Conservation (phyloP, 1,140 invertebrate genomes). For the Bombus vancouverensis region DNA sequence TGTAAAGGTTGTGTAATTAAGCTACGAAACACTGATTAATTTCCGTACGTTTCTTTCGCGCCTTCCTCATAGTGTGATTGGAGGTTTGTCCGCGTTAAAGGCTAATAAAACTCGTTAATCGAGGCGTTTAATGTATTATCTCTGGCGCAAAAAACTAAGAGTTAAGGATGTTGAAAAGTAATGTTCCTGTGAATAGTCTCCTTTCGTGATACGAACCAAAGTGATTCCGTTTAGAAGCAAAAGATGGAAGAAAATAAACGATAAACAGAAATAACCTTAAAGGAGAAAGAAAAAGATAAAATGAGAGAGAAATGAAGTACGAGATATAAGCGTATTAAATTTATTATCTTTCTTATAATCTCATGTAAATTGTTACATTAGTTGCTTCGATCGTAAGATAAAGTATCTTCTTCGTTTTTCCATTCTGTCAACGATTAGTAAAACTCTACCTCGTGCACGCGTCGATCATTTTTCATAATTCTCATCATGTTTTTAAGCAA, state of each 20-base stretch:
- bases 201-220: constrained; percentile 68
- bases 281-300: background rate
- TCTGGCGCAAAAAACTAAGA: constrained; percentile 13
- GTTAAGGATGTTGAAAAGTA: constrained; percentile 56
- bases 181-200: constrained; percentile 67
- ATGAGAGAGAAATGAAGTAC: background rate
- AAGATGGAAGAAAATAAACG: no score
- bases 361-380: constrained; percentile 20
- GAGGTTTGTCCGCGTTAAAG: constrained; percentile 28
- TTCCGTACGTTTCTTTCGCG: constrained; percentile 44
- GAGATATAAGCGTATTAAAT: background rate
- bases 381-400: constrained; percentile 37
- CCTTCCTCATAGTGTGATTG: constrained; percentile 19
- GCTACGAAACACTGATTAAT: constrained; percentile 27
- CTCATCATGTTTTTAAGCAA: constrained; percentile 31
- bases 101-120: constrained; percentile 41
- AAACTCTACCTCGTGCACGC: constrained; percentile 50
- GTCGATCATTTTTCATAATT: constrained; percentile 45
- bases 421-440: constrained; percentile 36
- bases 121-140: constrained; percentile 13
- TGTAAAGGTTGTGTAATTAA: constrained; percentile 66
- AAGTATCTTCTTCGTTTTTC: constrained; percentile 23
- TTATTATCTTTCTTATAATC: constrained; percentile 29
- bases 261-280: constrained; percentile 16
- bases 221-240: constrained; percentile 48